Evolutionary conservation across 2,797 vertebrate genomes (phyloP), one percentile per base, ranked within the genome.

Genomic region (Anomalospiza imberbis): DNA sequence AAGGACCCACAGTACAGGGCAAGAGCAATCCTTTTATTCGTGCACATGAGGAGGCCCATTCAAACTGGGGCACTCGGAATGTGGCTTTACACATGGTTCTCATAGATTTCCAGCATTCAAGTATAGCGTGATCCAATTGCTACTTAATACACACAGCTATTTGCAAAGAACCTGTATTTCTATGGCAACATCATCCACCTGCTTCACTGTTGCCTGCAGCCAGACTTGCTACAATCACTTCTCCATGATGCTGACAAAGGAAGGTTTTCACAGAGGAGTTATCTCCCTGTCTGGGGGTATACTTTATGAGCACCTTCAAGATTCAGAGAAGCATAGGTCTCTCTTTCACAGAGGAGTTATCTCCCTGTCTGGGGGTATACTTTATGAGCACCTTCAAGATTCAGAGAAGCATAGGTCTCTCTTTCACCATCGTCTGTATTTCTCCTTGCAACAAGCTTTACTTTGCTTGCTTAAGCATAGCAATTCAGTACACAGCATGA

Each of bases 211-310:
- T 26, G 11, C 24, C 47, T 21, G 36, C 22, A 60, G 31, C 36
- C 21, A 38, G 45, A 51, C 66, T 58, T 81, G 21, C 57, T 78
- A n/a, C 1, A 62, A 32, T 44, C 61, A 63, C 25, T 50, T 28
- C 47, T 28, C 24, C 58, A 19, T 7, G 13, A 70, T 19, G 28
- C 32, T 38, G 34, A 58, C 32, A 88, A 70, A 2, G 3, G 12
- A 20, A 54, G 22, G 20, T 44, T 58, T 92, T 58, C 21, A n/a
- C 17, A 62, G 24, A 42, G 4, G 3, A 31, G 0, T 16, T 53
- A n/a, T 5, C 14, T 55, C 2, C 0, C 21, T 60, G 10, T 60
- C n/a, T 17, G 5, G 10, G 10, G 9, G 4, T 16, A 77, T 12
- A n/a, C 34, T 58, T 72, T 65, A 81, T 1, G 10, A 51, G 18